Evolutionary conservation across 2,113 vertebrate genomes (phyloP).

Genomic region (Ceyx melanurus): DNA sequence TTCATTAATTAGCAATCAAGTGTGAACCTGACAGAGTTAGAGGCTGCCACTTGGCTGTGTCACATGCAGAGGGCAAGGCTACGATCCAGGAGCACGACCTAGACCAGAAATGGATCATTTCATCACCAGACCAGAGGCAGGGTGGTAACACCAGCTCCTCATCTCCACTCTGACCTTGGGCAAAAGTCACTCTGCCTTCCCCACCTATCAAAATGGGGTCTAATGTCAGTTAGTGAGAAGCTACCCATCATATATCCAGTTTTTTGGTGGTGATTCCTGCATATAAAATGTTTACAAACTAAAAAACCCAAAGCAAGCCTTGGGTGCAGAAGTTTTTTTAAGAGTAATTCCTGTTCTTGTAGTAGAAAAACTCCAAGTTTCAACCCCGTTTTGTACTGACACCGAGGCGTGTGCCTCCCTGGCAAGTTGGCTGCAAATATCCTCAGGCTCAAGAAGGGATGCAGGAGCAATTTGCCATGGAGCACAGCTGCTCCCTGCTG

Average conservation of each 20-base stretch:
- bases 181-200: background rate
- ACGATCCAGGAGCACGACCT: background rate
- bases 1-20: background rate
- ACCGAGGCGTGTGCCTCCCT: background rate
- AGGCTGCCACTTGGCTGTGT: background rate
- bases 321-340: background rate
- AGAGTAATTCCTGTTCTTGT: background rate
- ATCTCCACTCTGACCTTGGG: background rate
- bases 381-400: background rate
- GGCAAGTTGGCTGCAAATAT: background rate
- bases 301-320: background rate
- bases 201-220: background rate
- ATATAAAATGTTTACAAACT: background rate
- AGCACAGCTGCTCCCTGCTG: constrained; percentile 20
- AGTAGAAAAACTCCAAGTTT: background rate
- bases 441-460: background rate
- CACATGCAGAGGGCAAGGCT: background rate
- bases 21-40: background rate
- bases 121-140: background rate
- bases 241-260: background rate
- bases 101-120: background rate
- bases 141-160: background rate
- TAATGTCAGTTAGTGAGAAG: background rate
- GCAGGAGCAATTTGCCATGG: background rate
- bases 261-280: background rate